phyloP scores from a whole-genome alignment of 2,113 vertebrate species.

The Setophaga coronata region DNA sequence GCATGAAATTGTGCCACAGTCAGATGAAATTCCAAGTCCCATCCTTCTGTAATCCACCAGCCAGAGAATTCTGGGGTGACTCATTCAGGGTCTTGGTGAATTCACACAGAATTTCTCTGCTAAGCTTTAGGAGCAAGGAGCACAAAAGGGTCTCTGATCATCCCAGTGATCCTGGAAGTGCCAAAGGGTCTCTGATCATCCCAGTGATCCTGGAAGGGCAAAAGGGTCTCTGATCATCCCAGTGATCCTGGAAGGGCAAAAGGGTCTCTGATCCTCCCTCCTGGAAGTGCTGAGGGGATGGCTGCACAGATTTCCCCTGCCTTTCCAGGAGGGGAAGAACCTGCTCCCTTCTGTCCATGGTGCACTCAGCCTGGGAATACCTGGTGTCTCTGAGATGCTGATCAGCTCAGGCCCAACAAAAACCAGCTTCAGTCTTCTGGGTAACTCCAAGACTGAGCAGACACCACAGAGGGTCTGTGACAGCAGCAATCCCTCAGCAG shows the following conservation, averaged over 20 bases:
- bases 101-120: neutral
- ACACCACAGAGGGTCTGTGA: neutral
- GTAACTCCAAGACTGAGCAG: neutral
- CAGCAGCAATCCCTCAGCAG: neutral
- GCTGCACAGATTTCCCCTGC: neutral
- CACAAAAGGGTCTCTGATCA: neutral
- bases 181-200: neutral
- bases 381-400: rapidly evolving
- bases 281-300: neutral
- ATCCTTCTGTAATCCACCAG: neutral
- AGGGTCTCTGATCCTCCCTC: neutral
- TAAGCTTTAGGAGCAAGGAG: neutral
- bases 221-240: neutral
- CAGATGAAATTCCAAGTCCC: neutral
- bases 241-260: neutral
- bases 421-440: neutral
- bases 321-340: neutral
- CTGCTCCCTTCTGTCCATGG: rapidly evolving
- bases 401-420: neutral
- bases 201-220: neutral
- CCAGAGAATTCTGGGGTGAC: neutral
- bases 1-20: rapidly evolving
- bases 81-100: neutral
- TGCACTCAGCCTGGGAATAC: neutral
- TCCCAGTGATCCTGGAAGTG: neutral